A percentile compares a stretch with the other conserved stretches of the same genome.
Evolutionary conservation across 2,113 vertebrate species (phyloP).

Genomic region (Chamaetylas fuelleborni): DNA sequence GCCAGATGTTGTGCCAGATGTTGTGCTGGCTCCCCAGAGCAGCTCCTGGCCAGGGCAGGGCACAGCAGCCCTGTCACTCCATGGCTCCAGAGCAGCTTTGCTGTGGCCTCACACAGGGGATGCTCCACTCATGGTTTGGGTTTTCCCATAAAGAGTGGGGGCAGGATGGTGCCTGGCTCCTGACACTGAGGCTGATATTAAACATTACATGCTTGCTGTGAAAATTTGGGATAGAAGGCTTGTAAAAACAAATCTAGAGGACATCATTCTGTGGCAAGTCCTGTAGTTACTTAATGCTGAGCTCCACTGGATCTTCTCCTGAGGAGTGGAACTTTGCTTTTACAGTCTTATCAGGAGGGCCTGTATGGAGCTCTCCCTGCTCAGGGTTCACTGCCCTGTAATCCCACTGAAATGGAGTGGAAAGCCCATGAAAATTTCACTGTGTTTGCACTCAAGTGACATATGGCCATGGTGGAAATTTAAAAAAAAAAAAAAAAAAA

Average conservation of each 20-base stretch:
- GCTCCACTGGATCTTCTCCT: background rate
- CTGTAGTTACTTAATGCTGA: background rate
- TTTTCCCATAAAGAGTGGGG: rapidly evolving
- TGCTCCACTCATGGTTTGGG: rapidly evolving
- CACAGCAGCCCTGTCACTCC: too few species aligned
- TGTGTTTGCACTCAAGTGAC: background rate
- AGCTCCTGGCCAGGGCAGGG: background rate
- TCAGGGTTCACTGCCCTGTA: background rate
- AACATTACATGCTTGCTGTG: background rate
- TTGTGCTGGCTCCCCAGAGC: background rate
- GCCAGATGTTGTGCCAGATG: too few species aligned
- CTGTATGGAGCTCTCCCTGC: background rate
- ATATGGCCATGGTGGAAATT: background rate
- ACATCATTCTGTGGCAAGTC: background rate
- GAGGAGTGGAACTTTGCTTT: background rate
- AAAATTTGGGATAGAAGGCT: background rate
- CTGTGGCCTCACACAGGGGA: background rate
- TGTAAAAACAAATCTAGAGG: background rate
- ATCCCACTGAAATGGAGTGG: background rate
- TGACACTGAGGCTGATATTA: background rate
- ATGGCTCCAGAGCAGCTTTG: background rate
- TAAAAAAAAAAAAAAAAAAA: background rate
- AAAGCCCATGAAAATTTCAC: background rate
- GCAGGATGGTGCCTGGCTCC: background rate
- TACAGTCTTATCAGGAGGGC: background rate